Base-by-base conservation (phyloP, 2,797 vertebrate species). In the Karalla daura region DNA sequence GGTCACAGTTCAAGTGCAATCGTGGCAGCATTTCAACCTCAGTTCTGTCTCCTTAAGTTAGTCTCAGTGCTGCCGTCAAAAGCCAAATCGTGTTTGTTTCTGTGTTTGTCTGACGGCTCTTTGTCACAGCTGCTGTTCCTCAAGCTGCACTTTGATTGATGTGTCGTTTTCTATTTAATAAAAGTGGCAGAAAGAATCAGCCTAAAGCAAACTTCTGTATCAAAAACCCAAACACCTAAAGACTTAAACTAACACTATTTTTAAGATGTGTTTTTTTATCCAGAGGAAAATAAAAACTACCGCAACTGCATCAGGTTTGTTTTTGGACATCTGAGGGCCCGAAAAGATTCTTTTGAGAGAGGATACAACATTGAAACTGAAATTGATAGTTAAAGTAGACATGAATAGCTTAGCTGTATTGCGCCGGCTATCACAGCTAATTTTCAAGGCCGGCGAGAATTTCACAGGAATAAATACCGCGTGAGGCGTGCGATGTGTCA, bases 381-480 rank as follows among this genome's bases (percentile, higher is more conserved):
- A 17, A 4, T 15, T 28, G n/a, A 27, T 2, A 10, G 18, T 14
- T 32, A 24, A 11, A 8, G 33, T 21, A 20, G 1, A 50, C 27
- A 54, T 13, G 2, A 28, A 21, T 32, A n/a, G 3, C 27, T 64
- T 27, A 17, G n/a, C 21, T 36, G 24, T 15, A 13, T 55, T 50
- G 44, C 28, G 4, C 10, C 21, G 17, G 18, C 14, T 5, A 9
- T 21, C 12, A 18, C 51, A 43, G 40, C 28, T 23, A 39, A 12
- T 69, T 40, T 49, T 50, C 17, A 45, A 45, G 37, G 51, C 51
- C 61, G 67, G 74, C 32, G 1, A 54, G 55, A 55, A 43, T 46
- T 58, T 58, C 50, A 32, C 30, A 51, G 47, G 35, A 14, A 70
- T 68, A 62, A 55, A 64, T 41, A 30, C 37, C 46, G 69, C 27